Evolutionary conservation across 1,140 invertebrate species (phyloP).

Genomic region (Lepidurus apus): DNA sequence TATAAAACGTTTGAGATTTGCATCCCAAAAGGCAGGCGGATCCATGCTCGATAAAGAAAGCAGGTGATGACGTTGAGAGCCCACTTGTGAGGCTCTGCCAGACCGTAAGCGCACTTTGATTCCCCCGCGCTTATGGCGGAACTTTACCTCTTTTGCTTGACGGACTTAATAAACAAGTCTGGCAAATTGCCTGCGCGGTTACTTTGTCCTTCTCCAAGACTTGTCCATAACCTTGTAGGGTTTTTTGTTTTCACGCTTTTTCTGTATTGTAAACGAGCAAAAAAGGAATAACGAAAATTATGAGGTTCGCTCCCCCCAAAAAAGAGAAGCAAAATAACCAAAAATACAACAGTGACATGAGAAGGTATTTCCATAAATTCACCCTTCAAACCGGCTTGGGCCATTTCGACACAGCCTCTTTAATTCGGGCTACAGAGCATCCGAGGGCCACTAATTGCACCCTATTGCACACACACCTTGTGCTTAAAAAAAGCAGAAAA

Average conservation of each 20-base stretch:
- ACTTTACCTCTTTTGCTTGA: not conserved
- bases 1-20: slow-evolving; percentile 16
- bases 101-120: slow-evolving; percentile 17
- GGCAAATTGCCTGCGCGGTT: slow-evolving; percentile 20
- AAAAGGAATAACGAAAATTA: no score
- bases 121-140: slow-evolving; percentile 8
- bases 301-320: no score
- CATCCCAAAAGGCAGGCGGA: slow-evolving; percentile 13
- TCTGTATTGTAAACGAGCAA: no score
- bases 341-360: no score
- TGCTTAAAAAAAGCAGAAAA: no score
- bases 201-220: not conserved
- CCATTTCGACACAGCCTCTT: no score
- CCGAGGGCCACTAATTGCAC: no score
- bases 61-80: slow-evolving; percentile 20
- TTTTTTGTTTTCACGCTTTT: not conserved
- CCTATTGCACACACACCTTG: no score
- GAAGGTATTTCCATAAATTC: no score
- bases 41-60: slow-evolving; percentile 14
- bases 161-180: slow-evolving; percentile 6
- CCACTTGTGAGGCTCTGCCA: slow-evolving; percentile 2
- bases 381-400: no score
- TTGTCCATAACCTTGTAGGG: not conserved
- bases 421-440: no score
- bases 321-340: no score